A percentile compares a stretch with the other conserved stretches of the same genome.
Evolutionary conservation across 2,113 vertebrate genomes (phyloP).

Genomic region (Daubentonia madagascariensis): DNA sequence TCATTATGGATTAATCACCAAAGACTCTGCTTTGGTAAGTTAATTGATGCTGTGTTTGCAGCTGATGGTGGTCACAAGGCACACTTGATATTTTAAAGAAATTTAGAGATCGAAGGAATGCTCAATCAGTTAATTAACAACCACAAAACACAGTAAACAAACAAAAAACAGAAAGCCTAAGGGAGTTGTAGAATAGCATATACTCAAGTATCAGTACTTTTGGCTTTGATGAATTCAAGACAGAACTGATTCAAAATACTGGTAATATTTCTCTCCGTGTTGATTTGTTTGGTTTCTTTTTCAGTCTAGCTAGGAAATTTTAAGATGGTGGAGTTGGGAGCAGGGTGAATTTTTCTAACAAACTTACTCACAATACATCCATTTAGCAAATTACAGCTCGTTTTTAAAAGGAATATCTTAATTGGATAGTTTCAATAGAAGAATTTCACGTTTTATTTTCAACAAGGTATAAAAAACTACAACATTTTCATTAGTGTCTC

Average conservation of each 20-base stretch:
- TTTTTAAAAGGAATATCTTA: background rate
- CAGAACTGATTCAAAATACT: background rate
- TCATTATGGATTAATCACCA: constrained; percentile 72
- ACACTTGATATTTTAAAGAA: constrained; percentile 63
- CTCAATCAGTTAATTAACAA: constrained; percentile 46
- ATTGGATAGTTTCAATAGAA: background rate
- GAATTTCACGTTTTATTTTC: background rate
- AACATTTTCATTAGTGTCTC: background rate
- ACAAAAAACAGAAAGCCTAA: background rate
- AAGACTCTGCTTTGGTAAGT: constrained; percentile 69
- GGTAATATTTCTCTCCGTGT: background rate
- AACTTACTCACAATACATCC: background rate
- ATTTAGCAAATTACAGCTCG: background rate
- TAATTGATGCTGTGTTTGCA: constrained; percentile 63
- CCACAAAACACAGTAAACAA: constrained; percentile 34
- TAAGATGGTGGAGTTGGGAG: background rate
- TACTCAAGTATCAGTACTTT: background rate
- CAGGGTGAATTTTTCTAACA: background rate
- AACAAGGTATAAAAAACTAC: background rate
- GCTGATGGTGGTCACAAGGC: constrained; percentile 41
- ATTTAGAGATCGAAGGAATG: constrained; percentile 36
- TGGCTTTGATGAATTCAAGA: background rate
- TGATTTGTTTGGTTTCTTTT: background rate
- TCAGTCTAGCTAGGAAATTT: background rate
- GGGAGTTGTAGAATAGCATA: background rate